A percentile compares a stretch with the other conserved stretches of the same genome.
Conservation (phyloP, 2,888 invertebrate genomes). For the Xanthia icteritia region DNA sequence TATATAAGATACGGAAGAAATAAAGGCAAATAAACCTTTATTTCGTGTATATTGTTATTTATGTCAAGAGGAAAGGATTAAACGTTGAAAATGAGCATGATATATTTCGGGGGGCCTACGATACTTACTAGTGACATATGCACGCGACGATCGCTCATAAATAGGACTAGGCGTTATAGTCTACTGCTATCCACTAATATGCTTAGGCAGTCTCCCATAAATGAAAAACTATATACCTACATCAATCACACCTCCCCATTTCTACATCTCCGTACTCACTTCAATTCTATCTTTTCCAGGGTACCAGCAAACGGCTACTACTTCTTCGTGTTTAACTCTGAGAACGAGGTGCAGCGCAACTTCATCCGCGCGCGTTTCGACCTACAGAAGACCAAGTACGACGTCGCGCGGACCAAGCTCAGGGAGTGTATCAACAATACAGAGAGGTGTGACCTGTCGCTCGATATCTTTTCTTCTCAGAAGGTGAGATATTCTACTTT, state of each 20-base stretch:
- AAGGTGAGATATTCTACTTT: conserved; percentile 80
- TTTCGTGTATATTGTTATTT: no score
- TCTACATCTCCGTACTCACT: no score
- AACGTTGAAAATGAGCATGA: not conserved
- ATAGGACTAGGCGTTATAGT: no score
- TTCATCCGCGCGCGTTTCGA: conserved; percentile 93
- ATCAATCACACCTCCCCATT: not conserved
- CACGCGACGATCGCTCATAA: no score
- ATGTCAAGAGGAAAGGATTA: not conserved
- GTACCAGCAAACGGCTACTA: conserved; percentile 94
- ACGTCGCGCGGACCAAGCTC: conserved; percentile 91
- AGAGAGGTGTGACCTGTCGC: conserved; percentile 91
- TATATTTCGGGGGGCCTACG: not conserved
- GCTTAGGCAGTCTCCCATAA: no score
- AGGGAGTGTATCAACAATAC: conserved; percentile 92
- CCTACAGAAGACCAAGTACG: conserved; percentile 93
- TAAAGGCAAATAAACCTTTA: no score
- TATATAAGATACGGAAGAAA: no score
- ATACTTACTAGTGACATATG: not conserved
- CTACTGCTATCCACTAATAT: not conserved
- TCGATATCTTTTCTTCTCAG: conserved; percentile 93
- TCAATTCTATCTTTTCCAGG: conserved; percentile 76
- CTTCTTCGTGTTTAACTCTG: conserved; percentile 95
- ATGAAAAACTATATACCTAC: not conserved
- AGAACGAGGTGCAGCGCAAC: conserved; percentile 94